A percentile compares a stretch with the other conserved stretches of the same genome.
These are phyloP conservation scores for Pteropus rufus DNA, from an alignment of 2,797 vertebrate species.

Conservation along the genomic window DNA sequence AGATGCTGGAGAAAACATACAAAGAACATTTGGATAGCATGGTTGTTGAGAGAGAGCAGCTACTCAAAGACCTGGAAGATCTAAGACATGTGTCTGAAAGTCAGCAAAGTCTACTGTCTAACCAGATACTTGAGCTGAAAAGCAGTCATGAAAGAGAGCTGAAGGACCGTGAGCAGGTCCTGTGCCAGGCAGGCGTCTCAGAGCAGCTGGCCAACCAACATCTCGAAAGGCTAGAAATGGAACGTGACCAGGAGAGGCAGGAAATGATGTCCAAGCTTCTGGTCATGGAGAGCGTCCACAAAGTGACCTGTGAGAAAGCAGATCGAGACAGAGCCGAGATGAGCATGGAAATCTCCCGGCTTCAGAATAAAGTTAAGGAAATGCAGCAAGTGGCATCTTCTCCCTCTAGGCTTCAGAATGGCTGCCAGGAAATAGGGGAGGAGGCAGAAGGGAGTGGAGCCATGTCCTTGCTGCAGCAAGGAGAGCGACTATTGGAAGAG, in stretches of 20 bases:
- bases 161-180: conserved; percentile 76
- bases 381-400: conserved; percentile 74
- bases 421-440: conserved; percentile 52
- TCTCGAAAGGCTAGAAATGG: conserved; percentile 80
- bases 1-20: conserved; percentile 82
- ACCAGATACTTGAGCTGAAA: conserved; percentile 85
- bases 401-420: conserved; percentile 39
- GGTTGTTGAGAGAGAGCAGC: conserved; percentile 81
- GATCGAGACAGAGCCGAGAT: conserved; percentile 80
- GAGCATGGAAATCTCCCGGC: conserved; percentile 80
- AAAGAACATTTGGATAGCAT: conserved; percentile 81
- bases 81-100: conserved; percentile 78
- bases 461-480: conserved; percentile 69
- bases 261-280: conserved; percentile 78
- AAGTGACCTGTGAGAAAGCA: conserved; percentile 76
- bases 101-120: conserved; percentile 83
- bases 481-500: conserved; percentile 65
- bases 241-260: conserved; percentile 83
- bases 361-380: conserved; percentile 81
- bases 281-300: conserved; percentile 79
- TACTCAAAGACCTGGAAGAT: conserved; percentile 85
- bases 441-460: conserved; percentile 68
- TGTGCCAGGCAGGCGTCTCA: conserved; percentile 77
- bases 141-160: conserved; percentile 81
- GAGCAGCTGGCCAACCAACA: conserved; percentile 75